These are phyloP conservation scores for Acipenser transmontanus DNA, from an alignment of 2,797 vertebrate genomes.

Conservation along the genomic window DNA sequence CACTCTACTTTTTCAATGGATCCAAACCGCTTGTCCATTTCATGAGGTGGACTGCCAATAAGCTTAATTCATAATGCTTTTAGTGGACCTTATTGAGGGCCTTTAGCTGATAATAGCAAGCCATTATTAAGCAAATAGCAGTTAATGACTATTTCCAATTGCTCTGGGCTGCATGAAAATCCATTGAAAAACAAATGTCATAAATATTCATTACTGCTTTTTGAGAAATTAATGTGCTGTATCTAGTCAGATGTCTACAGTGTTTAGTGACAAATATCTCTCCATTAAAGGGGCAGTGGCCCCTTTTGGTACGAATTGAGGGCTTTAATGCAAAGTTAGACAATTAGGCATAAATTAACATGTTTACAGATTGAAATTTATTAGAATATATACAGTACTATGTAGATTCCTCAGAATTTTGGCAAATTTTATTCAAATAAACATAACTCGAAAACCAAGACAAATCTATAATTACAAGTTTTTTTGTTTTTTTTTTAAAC, in stretches of 20 bases:
- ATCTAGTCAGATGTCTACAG: constrained; percentile 27
- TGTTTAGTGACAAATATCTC: background rate
- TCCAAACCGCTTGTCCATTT: too few relatives aligned
- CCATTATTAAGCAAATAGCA: constrained; percentile 40
- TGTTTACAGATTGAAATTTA: too few relatives aligned
- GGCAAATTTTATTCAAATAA: too few relatives aligned
- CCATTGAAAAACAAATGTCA: constrained; percentile 23
- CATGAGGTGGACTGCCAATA: background rate
- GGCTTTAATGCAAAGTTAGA: background rate
- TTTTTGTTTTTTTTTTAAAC: too few relatives aligned
- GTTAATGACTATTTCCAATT: constrained; percentile 36
- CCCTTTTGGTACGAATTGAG: background rate
- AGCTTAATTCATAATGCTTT: constrained; percentile 32
- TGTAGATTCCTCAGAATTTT: too few relatives aligned
- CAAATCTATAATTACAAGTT: too few relatives aligned
- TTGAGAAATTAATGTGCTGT: constrained; percentile 26
- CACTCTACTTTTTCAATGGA: too few relatives aligned
- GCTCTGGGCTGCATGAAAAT: constrained; percentile 30
- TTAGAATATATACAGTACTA: too few relatives aligned
- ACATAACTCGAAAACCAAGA: too few relatives aligned
- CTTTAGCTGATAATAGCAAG: constrained; percentile 35
- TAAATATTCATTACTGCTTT: constrained; percentile 27
- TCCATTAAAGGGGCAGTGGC: background rate
- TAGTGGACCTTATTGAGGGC: constrained; percentile 26
- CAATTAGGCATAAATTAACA: too few relatives aligned